phyloP scores from a whole-genome alignment of 1,140 invertebrate genomes.

The Saccostrea cuccullata region DNA sequence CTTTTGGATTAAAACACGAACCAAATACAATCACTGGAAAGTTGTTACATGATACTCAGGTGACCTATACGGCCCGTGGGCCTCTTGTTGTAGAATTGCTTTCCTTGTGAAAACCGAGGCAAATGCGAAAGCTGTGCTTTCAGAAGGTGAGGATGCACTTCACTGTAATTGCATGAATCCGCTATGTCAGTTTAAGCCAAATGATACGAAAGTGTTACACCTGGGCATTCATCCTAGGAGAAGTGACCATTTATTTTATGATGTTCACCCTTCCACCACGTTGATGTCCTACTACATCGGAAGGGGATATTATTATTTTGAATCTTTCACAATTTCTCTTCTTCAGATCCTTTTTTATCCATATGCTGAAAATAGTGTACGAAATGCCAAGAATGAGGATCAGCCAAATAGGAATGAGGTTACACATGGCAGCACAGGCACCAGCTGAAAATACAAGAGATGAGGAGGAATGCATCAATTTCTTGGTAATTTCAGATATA shows the following conservation, averaged over 20 bases:
- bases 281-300: neutral
- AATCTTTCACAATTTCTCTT: neutral
- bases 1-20: no score
- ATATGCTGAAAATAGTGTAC: neutral
- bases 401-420: neutral
- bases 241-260: neutral
- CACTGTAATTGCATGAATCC: neutral
- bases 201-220: neutral
- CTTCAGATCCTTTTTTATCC: neutral
- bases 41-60: no score
- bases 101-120: neutral
- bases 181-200: neutral
- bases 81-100: neutral
- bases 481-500: neutral
- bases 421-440: neutral
- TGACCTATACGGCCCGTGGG: no score
- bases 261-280: constrained; percentile 26
- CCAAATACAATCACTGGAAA: no score
- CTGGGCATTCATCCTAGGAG: neutral
- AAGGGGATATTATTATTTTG: neutral
- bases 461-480: neutral
- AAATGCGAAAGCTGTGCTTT: neutral
- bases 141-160: neutral
- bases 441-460: neutral
- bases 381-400: neutral